Conservation (phyloP, 2,113 vertebrate genomes). For the Paradoxurus hermaphroditus region DNA sequence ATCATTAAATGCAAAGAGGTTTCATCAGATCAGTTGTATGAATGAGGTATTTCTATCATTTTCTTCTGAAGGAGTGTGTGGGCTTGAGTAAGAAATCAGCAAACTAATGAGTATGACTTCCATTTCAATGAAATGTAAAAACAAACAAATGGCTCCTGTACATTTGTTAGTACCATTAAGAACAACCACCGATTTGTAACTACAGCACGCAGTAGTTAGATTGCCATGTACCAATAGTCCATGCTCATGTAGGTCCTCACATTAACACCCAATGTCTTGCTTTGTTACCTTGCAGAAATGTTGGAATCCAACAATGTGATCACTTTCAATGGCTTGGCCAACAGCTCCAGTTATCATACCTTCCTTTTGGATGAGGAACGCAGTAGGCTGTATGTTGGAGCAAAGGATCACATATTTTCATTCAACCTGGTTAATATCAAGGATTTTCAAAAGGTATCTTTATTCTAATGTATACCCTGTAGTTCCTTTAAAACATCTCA, state of each 20-base stretch:
- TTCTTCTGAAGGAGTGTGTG: background rate
- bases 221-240: background rate
- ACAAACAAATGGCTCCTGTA: background rate
- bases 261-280: slow-evolving; percentile 52
- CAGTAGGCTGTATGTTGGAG: slow-evolving; percentile 93
- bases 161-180: background rate
- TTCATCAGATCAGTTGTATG: background rate
- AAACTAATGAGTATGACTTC: background rate
- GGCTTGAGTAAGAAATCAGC: background rate
- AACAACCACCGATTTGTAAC: background rate
- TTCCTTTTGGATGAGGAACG: slow-evolving; percentile 98
- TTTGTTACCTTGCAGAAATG: slow-evolving; percentile 91
- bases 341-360: slow-evolving; percentile 97
- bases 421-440: slow-evolving; percentile 97
- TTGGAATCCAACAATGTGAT: slow-evolving; percentile 95
- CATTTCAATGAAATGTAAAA: background rate
- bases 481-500: slow-evolving; percentile 17
- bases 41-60: background rate
- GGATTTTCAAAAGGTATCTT: slow-evolving; percentile 93
- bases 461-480: background rate
- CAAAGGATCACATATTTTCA: slow-evolving; percentile 98
- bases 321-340: slow-evolving; percentile 92
- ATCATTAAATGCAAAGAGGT: background rate
- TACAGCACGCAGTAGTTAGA: background rate
- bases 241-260: background rate